A percentile compares a stretch with the other conserved stretches of the same genome.
These are phyloP conservation scores for Phainopepla nitens DNA, from an alignment of 2,113 vertebrate species.

Conservation along the genomic window DNA sequence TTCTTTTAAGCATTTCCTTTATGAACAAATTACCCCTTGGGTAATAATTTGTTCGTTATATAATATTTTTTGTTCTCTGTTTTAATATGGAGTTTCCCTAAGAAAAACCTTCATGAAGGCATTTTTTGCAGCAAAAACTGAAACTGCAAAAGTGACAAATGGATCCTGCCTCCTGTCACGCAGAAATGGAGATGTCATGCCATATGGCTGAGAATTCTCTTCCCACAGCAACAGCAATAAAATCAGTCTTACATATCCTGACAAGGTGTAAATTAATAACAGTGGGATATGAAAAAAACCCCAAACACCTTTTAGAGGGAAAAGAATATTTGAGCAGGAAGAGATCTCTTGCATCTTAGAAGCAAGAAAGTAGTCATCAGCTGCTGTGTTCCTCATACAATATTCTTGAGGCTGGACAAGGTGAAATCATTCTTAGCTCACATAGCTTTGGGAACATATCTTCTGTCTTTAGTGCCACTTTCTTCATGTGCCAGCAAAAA, in stretches of 20 bases:
- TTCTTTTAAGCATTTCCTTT: neutral
- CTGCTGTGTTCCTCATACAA: neutral
- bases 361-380: neutral
- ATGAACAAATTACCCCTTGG: neutral
- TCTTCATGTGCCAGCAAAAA: neutral
- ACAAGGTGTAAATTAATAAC: neutral
- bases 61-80: neutral
- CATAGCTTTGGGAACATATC: neutral
- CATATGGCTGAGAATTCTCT: neutral
- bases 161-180: fast-evolving
- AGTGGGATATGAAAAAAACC: neutral
- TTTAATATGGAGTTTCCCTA: neutral
- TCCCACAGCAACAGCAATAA: neutral
- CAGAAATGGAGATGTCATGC: neutral
- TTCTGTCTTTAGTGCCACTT: neutral
- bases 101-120: neutral
- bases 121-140: neutral
- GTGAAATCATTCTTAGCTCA: neutral
- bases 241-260: neutral
- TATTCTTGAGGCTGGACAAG: neutral
- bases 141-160: neutral
- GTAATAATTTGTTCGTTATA: neutral
- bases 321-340: neutral
- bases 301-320: neutral
- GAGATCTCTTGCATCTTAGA: neutral